Base-by-base conservation (phyloP, 1,140 invertebrate species). In the Brachionus calyciflorus region DNA sequence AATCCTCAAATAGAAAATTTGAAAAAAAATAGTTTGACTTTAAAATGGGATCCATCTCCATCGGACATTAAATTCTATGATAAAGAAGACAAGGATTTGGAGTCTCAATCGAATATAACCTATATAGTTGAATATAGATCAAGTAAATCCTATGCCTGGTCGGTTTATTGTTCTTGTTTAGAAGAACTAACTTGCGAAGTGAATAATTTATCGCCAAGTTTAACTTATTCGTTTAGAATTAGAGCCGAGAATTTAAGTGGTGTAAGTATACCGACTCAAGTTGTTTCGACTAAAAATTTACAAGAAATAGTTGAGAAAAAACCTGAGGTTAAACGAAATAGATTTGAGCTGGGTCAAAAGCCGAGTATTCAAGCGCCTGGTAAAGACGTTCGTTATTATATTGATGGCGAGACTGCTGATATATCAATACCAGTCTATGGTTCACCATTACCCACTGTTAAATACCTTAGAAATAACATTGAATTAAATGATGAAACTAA, bases 341-440 rank as follows among this genome's bases (percentile, higher is more conserved):
- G 6, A 48, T 77, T 24, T 48, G 17, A 53, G 6, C 21, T 63
- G 0, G 53, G 28, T 30, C 24, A 40, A 80, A 19, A 85, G 12
- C 84, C 85, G 1, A 80, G 89, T 78, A 94, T 95, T 86, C 85
- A 94, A 0, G 88, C 92, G 1, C 91, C 92, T 80, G 91, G 93
- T 81, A 86, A 91, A 80, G 91, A 93, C 73, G 88, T 88, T 1
- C 91, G 92, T 79, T 96, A 93, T 81, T 93, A 92, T 3, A 89
- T 93, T 0, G 92, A 92, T 83, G 91, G 91, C 77, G 91, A 93
- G 80, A 93, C 92, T 78, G 90, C 89, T 4, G 92, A 90, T 79
- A 83, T 95, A 7, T 91, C 92, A 84, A 94, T 93, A 91, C 94
- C 92, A 81, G 91, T 94, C 12, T 94, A 94, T 81, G 93, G 92